A percentile compares a stretch with the other conserved stretches of the same genome.
These are phyloP conservation scores for Pteropus rufus DNA, from an alignment of 2,797 vertebrate genomes.

Conservation along the genomic window DNA sequence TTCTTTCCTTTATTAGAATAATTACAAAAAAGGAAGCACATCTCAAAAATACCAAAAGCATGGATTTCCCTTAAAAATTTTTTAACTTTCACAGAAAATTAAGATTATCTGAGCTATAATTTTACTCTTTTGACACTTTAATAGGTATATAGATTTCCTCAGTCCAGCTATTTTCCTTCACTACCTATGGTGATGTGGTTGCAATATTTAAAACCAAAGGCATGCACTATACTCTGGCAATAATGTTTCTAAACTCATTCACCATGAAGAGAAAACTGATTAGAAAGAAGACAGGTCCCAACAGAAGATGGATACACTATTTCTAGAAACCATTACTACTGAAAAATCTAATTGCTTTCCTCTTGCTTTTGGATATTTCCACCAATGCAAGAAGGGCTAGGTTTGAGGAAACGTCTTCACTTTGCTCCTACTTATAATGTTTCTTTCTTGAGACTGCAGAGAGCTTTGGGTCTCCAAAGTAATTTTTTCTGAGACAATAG, in stretches of 20 bases:
- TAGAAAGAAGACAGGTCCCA: conserved; percentile 56
- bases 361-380: conserved; percentile 36
- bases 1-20: conserved; percentile 36
- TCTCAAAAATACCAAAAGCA: conserved; percentile 31
- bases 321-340: conserved; percentile 34
- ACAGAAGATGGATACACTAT: conserved; percentile 60
- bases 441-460: conserved; percentile 18
- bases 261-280: background rate
- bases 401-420: background rate
- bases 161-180: background rate
- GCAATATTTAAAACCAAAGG: background rate
- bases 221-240: background rate
- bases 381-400: conserved; percentile 30
- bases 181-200: conserved; percentile 4
- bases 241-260: conserved; percentile 47
- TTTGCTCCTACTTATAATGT: background rate
- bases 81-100: background rate
- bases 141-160: conserved; percentile 12
- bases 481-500: background rate
- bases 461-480: background rate
- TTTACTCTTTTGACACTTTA: background rate
- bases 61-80: background rate
- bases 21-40: conserved; percentile 30
- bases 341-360: conserved; percentile 50
- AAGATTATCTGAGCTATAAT: background rate